A percentile compares a stretch with the other conserved stretches of the same genome.
phyloP scores from a whole-genome alignment of 2,797 vertebrate genomes.

The Astyanax mexicanus region DNA sequence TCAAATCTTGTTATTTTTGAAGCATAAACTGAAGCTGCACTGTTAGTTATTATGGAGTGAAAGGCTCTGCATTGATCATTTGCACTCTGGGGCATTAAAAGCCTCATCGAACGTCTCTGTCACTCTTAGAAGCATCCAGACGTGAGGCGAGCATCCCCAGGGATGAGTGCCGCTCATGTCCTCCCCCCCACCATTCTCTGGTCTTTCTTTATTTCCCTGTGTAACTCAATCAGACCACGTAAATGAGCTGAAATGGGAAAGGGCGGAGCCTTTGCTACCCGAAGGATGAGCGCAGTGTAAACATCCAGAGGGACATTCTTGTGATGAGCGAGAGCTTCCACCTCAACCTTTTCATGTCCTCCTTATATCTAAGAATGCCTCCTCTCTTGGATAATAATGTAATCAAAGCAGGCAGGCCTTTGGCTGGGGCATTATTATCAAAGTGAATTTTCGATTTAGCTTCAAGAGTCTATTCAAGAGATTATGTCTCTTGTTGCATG shows the following conservation, averaged over 20 bases:
- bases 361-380: neutral
- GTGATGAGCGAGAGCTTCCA: slow-evolving; percentile 19
- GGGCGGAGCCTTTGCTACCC: slow-evolving; percentile 58
- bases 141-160: slow-evolving; percentile 30
- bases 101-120: slow-evolving; percentile 10
- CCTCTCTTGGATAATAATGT: neutral
- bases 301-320: slow-evolving; percentile 32
- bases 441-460: slow-evolving; percentile 20
- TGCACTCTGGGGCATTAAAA: slow-evolving; percentile 31
- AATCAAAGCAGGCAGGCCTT: slow-evolving; percentile 5
- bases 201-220: slow-evolving; percentile 58
- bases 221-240: slow-evolving; percentile 72
- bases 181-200: slow-evolving; percentile 36
- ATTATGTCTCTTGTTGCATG: neutral
- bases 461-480: slow-evolving; percentile 17
- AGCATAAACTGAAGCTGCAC: neutral
- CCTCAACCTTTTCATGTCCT: slow-evolving; percentile 3
- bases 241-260: slow-evolving; percentile 59
- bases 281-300: slow-evolving; percentile 59
- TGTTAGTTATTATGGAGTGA: slow-evolving; percentile 3
- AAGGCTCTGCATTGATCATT: neutral
- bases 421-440: neutral
- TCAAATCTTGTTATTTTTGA: slow-evolving; percentile 17
- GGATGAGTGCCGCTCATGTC: slow-evolving; percentile 11
- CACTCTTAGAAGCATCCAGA: slow-evolving; percentile 27